Conservation (phyloP, 1,140 invertebrate genomes). For the Atopsyche davidsoni region DNA sequence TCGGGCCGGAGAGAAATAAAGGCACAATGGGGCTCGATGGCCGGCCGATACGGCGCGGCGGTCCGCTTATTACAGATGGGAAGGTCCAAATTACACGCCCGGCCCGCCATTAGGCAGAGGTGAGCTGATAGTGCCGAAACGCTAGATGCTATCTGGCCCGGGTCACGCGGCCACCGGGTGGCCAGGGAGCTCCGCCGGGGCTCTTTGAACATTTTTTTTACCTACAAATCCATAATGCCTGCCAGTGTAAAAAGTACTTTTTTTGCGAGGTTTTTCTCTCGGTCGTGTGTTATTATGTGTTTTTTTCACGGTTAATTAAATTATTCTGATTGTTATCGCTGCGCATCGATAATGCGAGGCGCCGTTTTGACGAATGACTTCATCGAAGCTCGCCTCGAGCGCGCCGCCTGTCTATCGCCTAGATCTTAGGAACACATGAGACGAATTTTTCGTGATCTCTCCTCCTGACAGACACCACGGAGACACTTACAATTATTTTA, state of each 20-base stretch:
- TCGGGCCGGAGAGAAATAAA: not conserved
- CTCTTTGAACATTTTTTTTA: not conserved
- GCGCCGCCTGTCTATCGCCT: too few relatives aligned
- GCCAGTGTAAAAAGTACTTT: not conserved
- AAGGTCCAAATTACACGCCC: conserved; percentile 23
- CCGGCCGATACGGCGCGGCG: conserved; percentile 17
- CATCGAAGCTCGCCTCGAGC: too few relatives aligned
- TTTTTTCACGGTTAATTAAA: too few relatives aligned
- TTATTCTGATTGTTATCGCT: too few relatives aligned
- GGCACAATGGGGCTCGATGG: conserved; percentile 25
- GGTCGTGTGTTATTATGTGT: too few relatives aligned
- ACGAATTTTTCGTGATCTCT: too few relatives aligned
- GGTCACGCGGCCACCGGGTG: too few relatives aligned
- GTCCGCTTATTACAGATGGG: conserved; percentile 23
- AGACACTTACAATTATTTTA: too few relatives aligned
- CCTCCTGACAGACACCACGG: too few relatives aligned
- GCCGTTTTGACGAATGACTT: too few relatives aligned
- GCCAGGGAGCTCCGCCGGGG: not conserved
- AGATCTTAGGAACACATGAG: too few relatives aligned
- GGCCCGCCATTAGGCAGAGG: conserved; percentile 20
- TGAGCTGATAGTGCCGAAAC: conserved; percentile 16
- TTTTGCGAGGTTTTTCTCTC: not conserved
- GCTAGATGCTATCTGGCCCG: conserved; percentile 8
- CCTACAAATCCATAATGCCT: not conserved
- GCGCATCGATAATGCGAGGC: too few relatives aligned